A percentile compares a stretch with the other conserved stretches of the same genome.
phyloP scores from a whole-genome alignment of 1,140 invertebrate species.

The Drosophila insularis region DNA sequence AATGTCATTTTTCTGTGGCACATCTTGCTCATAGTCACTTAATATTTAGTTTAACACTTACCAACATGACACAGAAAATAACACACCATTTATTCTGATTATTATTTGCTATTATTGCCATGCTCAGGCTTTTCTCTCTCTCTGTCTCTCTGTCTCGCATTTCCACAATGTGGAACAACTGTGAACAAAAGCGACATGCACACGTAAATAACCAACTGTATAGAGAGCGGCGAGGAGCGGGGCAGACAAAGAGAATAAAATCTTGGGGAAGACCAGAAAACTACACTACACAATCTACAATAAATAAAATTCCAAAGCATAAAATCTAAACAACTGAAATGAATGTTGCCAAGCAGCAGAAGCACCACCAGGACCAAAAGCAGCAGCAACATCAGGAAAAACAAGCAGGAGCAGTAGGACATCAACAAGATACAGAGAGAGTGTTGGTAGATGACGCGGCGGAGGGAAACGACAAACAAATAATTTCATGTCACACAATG shows the following conservation, averaged over 20 bases:
- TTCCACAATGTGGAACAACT: constrained; percentile 13
- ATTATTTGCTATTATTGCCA: constrained; percentile 59
- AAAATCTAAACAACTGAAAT: constrained; percentile 78
- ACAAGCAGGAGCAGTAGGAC: neutral
- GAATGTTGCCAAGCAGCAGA: constrained; percentile 64
- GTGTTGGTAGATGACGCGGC: neutral
- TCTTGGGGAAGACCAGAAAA: constrained; percentile 26
- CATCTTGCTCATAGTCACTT: constrained; percentile 6
- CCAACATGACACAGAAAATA: constrained; percentile 33
- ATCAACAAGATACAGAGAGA: constrained; percentile 1
- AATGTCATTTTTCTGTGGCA: constrained; percentile 2
- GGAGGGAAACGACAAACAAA: constrained; percentile 46
- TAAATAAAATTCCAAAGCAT: constrained; percentile 70
- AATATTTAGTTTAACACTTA: constrained; percentile 31
- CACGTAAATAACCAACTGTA: constrained; percentile 28
- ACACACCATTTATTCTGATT: constrained; percentile 65
- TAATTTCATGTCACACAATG: constrained; percentile 79
- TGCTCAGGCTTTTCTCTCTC: constrained; percentile 20
- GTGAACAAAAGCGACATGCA: constrained; percentile 19
- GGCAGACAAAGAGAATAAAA: neutral
- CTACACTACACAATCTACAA: constrained; percentile 38
- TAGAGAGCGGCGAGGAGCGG: neutral
- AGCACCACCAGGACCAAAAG: constrained; percentile 18
- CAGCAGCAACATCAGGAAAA: constrained; percentile 26
- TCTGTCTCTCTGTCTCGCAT: neutral